Evolutionary conservation across 2,113 vertebrate genomes (phyloP).

Genomic region (Pelmatolapia mariae): DNA sequence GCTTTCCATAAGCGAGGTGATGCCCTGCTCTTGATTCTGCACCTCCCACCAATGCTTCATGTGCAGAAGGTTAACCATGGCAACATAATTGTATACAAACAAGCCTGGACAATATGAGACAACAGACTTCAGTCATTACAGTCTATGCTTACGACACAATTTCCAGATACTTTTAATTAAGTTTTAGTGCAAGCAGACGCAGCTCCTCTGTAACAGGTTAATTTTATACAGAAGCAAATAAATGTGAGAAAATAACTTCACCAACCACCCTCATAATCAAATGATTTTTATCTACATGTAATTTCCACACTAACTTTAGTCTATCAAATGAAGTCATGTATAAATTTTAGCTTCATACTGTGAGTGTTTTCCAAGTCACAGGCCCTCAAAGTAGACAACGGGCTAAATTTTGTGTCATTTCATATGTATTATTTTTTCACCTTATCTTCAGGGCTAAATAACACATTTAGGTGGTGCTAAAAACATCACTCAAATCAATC

Average conservation of each 20-base stretch:
- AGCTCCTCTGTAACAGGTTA: neutral
- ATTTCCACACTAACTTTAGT: neutral
- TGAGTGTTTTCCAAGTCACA: neutral
- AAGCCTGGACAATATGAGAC: neutral
- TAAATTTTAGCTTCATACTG: neutral
- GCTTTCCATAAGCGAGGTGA: neutral
- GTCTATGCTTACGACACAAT: neutral
- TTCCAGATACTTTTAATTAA: neutral
- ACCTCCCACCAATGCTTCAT: accelerated
- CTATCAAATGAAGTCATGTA: neutral
- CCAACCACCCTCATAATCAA: neutral
- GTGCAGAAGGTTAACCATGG: neutral
- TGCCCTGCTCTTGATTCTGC: neutral
- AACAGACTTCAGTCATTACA: neutral
- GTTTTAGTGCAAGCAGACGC: accelerated
- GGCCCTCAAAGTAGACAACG: neutral
- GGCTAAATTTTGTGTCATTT: accelerated
- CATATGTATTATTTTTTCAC: neutral
- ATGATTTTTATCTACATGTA: neutral
- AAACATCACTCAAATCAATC: neutral
- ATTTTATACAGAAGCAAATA: neutral
- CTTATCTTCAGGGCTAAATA: neutral
- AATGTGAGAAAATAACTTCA: neutral
- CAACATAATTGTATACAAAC: neutral
- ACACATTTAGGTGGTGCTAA: neutral